phyloP scores from a whole-genome alignment of 23 tunicate genomes.

The Botrylloides violaceus region DNA sequence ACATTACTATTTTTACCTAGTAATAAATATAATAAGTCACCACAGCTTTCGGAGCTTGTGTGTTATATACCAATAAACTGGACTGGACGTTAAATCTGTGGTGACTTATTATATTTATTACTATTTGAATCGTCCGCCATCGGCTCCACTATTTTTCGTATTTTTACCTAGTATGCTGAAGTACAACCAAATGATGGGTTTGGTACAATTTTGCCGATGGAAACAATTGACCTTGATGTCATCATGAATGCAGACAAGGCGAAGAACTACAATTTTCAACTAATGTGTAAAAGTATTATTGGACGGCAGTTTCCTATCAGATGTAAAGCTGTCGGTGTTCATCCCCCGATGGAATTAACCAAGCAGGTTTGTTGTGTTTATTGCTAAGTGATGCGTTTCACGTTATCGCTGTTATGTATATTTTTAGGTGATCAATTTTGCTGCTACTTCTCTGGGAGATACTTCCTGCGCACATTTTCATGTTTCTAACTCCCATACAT shows the following conservation, averaged over 20 bases:
- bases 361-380: constrained; percentile 45
- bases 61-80: too few relatives aligned
- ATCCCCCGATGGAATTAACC: constrained; percentile 79
- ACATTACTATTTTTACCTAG: too few relatives aligned
- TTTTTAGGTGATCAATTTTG: constrained; percentile 65
- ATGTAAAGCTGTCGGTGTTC: constrained; percentile 78
- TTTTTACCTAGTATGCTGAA: constrained; percentile 54
- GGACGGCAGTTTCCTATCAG: constrained; percentile 45
- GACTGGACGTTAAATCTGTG: too few relatives aligned
- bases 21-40: too few relatives aligned
- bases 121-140: too few relatives aligned
- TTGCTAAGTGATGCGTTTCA: not conserved
- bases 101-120: too few relatives aligned
- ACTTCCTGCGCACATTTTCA: constrained; percentile 38
- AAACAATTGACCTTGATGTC: constrained; percentile 67
- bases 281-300: constrained; percentile 50
- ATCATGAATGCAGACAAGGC: constrained; percentile 75
- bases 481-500: constrained; percentile 71
- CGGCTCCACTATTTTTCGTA: too few relatives aligned
- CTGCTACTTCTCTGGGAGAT: constrained; percentile 86
- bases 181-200: constrained; percentile 96
- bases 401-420: not conserved
- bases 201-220: constrained; percentile 81
- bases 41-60: too few relatives aligned
- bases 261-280: constrained; percentile 55